Evolutionary conservation across 1,140 invertebrate species (phyloP), one percentile per base, ranked within the genome.

Genomic region (Anthonomus grandis): DNA sequence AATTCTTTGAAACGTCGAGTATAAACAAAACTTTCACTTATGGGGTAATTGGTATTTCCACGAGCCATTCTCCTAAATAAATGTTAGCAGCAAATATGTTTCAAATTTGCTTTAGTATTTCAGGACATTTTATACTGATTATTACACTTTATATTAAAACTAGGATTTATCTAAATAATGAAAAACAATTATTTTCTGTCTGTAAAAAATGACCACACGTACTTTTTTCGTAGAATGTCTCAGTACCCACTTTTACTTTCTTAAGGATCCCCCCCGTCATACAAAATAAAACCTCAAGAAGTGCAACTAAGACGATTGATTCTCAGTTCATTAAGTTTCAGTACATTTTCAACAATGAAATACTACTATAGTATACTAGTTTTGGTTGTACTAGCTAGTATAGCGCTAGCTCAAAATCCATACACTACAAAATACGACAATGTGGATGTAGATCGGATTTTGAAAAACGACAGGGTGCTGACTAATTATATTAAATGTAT

Each of bases 401-500:
- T 36, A 5, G 39, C 47, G 24, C 19, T 37, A 21, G 47, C 31
- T 18, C 41, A 54, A 36, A 47, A 39, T 17, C 44, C 45, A 5
- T 83, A 83, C 64, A 75, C 79, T 1, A 76, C 60, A 52, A 82
- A 81, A 64, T 85, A 79, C 56, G 86, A 89, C 65, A 78, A 77
- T 59, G 72, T 87, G 15, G 79, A 87, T 62, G 70, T 88, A 2
- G 79, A 85, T 25, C 78, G 76, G 48, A 80, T 87, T 27, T 69
- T 88, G 23, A 63, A 66, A 22, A 88, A 87, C 65, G 72, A 79
- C 12, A 76, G 86, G 22, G 73, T 87, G 2, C 71, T 88, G 37
- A 74, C 70, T 1, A 81, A 79, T 63, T 87, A 87, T 56, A 77
- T 86, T 9, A 83, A 81, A 47, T 88, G 86, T 53, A 66, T 87